phyloP scores from a whole-genome alignment of 2,113 vertebrate genomes.

The Lampris megalopsis region DNA sequence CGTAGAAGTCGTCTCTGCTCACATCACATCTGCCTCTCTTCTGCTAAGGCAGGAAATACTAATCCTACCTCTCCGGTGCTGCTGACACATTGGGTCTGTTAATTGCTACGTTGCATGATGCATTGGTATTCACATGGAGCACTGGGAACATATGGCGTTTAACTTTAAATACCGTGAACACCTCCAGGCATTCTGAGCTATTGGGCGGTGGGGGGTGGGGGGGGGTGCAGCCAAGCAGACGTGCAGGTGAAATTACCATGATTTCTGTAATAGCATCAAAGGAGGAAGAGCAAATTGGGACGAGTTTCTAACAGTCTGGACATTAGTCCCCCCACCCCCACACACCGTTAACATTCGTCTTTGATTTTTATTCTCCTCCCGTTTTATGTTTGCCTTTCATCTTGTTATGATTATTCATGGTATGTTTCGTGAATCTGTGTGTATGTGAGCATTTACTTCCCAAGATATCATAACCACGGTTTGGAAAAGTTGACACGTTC shows the following conservation, averaged over 20 bases:
- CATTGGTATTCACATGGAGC: conserved; percentile 67
- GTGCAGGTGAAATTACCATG: conserved; percentile 56
- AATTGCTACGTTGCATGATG: conserved; percentile 65
- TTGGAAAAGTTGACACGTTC: background rate
- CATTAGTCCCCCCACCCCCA: background rate
- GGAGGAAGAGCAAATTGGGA: conserved; percentile 47
- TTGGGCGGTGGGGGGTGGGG: conserved; percentile 31
- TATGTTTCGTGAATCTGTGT: conserved; percentile 1
- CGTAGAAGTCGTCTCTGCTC: conserved; percentile 61
- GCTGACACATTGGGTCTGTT: conserved; percentile 72
- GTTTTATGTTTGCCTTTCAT: conserved; percentile 11
- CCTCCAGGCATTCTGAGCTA: conserved; percentile 52
- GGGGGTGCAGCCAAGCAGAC: conserved; percentile 42
- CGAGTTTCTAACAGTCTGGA: conserved; percentile 20
- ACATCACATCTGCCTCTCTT: conserved; percentile 71
- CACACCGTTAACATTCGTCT: background rate
- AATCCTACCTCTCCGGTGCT: conserved; percentile 35
- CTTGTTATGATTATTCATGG: background rate
- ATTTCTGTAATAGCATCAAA: conserved; percentile 69
- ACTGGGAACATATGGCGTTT: conserved; percentile 79
- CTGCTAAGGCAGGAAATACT: conserved; percentile 51
- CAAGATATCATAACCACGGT: background rate
- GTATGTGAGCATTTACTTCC: background rate
- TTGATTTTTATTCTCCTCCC: background rate
- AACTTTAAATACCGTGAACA: conserved; percentile 83